A percentile compares a stretch with the other conserved stretches of the same genome.
Conservation (phyloP, 1,140 invertebrate species). For the Drosophila prosaltans region DNA sequence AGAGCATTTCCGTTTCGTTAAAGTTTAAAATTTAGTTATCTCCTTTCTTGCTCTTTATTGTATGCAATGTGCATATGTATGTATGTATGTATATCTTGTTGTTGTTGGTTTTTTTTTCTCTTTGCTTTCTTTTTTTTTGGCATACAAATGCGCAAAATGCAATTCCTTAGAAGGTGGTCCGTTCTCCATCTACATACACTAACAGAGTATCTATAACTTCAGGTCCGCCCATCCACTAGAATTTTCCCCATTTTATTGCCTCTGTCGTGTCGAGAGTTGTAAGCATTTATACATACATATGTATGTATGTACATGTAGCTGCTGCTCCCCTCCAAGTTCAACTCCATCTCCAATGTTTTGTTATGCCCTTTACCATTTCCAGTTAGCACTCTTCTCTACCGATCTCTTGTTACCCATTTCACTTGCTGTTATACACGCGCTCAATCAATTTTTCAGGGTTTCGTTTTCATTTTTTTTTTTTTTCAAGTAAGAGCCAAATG, state of each 20-base stretch:
- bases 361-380: slow-evolving; percentile 21
- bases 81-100: slow-evolving; percentile 19
- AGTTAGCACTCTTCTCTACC: background rate
- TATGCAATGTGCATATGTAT: background rate
- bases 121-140: slow-evolving; percentile 44
- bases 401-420: slow-evolving; percentile 47
- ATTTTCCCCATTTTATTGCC: slow-evolving; percentile 67
- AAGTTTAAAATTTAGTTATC: background rate
- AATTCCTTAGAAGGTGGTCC: slow-evolving; percentile 17
- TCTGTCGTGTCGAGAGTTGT: slow-evolving; percentile 42
- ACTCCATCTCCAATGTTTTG: slow-evolving; percentile 15
- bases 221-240: background rate
- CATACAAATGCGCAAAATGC: slow-evolving; percentile 72
- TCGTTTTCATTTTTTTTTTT: no score
- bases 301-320: slow-evolving; percentile 45
- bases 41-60: background rate
- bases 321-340: background rate
- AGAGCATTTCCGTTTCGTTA: slow-evolving; percentile 9
- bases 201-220: background rate
- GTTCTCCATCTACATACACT: background rate
- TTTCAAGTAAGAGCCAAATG: slow-evolving; percentile 30
- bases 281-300: slow-evolving; percentile 53
- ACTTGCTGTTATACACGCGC: slow-evolving; percentile 79
- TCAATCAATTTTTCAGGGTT: slow-evolving; percentile 81
- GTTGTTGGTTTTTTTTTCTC: slow-evolving; percentile 18